Evolutionary conservation across 2,888 invertebrate genomes (phyloP).

Genomic region (Agrilus biguttatus): DNA sequence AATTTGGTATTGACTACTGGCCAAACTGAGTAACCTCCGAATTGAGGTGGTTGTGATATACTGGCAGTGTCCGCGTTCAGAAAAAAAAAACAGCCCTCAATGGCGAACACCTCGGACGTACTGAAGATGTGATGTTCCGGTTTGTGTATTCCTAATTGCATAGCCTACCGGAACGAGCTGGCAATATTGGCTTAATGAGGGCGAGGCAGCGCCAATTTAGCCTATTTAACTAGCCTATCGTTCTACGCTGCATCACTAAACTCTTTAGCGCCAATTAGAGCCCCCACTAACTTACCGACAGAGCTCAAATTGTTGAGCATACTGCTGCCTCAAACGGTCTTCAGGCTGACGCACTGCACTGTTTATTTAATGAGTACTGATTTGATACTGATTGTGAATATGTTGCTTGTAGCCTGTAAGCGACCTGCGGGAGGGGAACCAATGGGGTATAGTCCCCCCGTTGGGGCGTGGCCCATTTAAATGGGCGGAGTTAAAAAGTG

Average conservation of each 20-base stretch:
- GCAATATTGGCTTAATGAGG: constrained; percentile 33
- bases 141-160: constrained; percentile 28
- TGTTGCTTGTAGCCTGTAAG: constrained; percentile 27
- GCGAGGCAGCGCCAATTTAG: constrained; percentile 34
- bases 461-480: constrained; percentile 17
- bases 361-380: constrained; percentile 38
- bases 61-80: too few species aligned
- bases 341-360: constrained; percentile 29
- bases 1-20: too few species aligned
- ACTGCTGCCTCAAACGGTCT: constrained; percentile 17
- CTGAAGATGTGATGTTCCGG: too few species aligned
- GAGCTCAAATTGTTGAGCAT: constrained; percentile 33
- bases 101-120: too few species aligned
- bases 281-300: constrained; percentile 33
- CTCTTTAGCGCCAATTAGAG: constrained; percentile 34
- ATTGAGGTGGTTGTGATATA: too few species aligned
- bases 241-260: constrained; percentile 32
- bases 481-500: constrained; percentile 16
- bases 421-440: constrained; percentile 25
- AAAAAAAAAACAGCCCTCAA: too few species aligned
- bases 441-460: constrained; percentile 22
- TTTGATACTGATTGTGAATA: constrained; percentile 36
- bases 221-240: constrained; percentile 35
- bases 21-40: too few species aligned
- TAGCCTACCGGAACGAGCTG: constrained; percentile 31